A percentile compares a stretch with the other conserved stretches of the same genome.
phyloP scores from a whole-genome alignment of 2,113 vertebrate genomes.

The Misgurnus anguillicaudatus region DNA sequence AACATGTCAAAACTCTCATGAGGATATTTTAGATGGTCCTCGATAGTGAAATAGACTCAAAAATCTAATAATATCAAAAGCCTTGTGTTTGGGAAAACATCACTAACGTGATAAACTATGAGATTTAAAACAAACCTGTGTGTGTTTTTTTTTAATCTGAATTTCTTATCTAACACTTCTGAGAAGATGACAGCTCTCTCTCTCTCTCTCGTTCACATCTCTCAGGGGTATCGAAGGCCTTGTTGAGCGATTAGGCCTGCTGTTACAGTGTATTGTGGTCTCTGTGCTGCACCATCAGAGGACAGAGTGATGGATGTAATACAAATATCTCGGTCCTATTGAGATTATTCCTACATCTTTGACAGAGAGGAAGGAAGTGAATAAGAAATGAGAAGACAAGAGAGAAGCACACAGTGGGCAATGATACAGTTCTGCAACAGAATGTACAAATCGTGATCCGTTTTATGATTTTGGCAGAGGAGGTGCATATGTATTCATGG shows the following conservation, averaged over 20 bases:
- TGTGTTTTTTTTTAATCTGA: background rate
- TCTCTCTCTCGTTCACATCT: conserved; percentile 23
- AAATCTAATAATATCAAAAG: no score
- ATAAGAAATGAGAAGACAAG: background rate
- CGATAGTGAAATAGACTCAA: no score
- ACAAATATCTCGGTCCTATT: conserved; percentile 44
- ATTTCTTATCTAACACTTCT: conserved; percentile 11
- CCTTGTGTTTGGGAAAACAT: no score
- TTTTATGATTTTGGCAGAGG: background rate
- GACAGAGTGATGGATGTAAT: conserved; percentile 50
- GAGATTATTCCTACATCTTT: conserved; percentile 32
- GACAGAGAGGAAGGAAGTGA: conserved; percentile 16
- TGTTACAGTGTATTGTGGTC: conserved; percentile 46
- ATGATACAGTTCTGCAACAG: background rate
- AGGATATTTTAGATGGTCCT: no score
- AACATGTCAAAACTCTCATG: no score
- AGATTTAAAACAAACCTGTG: background rate
- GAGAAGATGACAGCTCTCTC: conserved; percentile 15
- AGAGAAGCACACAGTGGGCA: background rate
- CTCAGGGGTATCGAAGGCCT: conserved; percentile 43
- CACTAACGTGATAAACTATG: no score
- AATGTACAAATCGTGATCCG: background rate
- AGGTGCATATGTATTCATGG: conserved; percentile 38
- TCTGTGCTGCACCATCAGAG: conserved; percentile 28
- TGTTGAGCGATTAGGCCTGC: conserved; percentile 43